Base-by-base conservation (phyloP, 2,888 invertebrate species). In the Cenopis cana region DNA sequence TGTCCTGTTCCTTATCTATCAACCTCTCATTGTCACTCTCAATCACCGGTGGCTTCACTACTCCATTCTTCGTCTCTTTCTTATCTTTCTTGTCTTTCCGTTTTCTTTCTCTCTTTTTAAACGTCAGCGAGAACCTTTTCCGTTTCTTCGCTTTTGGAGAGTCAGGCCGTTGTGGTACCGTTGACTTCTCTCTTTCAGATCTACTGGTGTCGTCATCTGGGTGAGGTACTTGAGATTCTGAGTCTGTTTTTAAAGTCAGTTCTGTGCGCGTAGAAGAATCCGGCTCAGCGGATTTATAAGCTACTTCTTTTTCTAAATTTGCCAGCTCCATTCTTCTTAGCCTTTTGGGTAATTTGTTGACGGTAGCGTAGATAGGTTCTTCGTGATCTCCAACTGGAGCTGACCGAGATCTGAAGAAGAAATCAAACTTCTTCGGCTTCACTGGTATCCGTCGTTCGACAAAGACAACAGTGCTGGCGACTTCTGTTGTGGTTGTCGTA, bases 341-440 rank as follows among this genome's bases (percentile, higher is more conserved):
- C 75, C 94, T 91, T 78, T 94, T 94, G 8, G 94, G 93, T 41
- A 94, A 78, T 81, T 94, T 94, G 76, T 94, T 93, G 0, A 94
- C 94, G 9, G 94, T 94, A 0, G 94, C 94, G 74, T 94, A 94
- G 71, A 94, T 93, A 2, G 94, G 94, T 76, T 94, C 94, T 73
- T 93, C 93, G 72, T 87, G 85, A 50, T 93, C 90, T 10, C 93
- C 94, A 0, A 93, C 93, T 0, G 94, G 94, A 3, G 93, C 94
- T n/a, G 94, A 94, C 68, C 93, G 81, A 49, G 93, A 93, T 80
- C 94, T 81, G 77, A 90, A 93, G 79, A 93, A 93, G 79, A 93
- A 91, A 68, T 93, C 91, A 73, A 92, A 91, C 76, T 89, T 94
- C 78, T 89, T 93, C 20, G 90, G 91, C 75, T 90, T 90, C 1